A percentile compares a stretch with the other conserved stretches of the same genome.
Conservation (phyloP, 2,113 vertebrate species). For the Alectura lathami region DNA sequence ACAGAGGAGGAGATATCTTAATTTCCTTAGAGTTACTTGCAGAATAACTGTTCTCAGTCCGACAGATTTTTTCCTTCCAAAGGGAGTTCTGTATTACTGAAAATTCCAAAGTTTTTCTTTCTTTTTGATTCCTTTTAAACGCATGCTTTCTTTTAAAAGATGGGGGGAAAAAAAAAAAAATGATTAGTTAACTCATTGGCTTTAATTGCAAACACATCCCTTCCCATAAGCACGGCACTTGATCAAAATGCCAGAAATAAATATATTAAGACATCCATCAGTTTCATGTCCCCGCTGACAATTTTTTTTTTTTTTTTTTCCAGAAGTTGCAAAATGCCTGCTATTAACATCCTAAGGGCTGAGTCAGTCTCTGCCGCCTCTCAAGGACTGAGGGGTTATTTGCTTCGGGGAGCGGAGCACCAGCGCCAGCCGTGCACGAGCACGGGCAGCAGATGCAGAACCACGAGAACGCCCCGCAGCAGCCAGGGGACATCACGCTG, state of each 20-base stretch:
- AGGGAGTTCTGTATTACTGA: background rate
- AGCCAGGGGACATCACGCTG: fast-evolving
- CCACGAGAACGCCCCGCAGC: background rate
- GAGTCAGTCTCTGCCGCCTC: background rate
- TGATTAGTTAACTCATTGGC: background rate
- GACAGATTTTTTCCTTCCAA: background rate
- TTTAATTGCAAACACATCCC: conserved; percentile 38
- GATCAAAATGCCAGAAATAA: conserved; percentile 39
- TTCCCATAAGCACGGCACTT: background rate
- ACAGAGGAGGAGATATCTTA: background rate
- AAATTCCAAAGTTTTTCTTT: conserved; percentile 2
- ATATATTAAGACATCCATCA: conserved; percentile 17
- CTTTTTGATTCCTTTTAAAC: background rate
- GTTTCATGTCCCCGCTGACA: background rate
- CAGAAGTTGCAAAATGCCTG: background rate
- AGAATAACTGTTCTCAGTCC: background rate
- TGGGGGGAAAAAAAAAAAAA: fast-evolving
- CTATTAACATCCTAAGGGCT: background rate
- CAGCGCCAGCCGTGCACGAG: background rate
- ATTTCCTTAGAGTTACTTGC: background rate
- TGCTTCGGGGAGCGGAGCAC: background rate
- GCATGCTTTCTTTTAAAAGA: background rate
- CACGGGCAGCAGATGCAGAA: background rate
- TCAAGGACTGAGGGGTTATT: background rate
- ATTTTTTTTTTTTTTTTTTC: background rate